Evolutionary conservation across 2,888 invertebrate genomes (phyloP), one percentile per base, ranked within the genome.

Genomic region (Thera britannica): DNA sequence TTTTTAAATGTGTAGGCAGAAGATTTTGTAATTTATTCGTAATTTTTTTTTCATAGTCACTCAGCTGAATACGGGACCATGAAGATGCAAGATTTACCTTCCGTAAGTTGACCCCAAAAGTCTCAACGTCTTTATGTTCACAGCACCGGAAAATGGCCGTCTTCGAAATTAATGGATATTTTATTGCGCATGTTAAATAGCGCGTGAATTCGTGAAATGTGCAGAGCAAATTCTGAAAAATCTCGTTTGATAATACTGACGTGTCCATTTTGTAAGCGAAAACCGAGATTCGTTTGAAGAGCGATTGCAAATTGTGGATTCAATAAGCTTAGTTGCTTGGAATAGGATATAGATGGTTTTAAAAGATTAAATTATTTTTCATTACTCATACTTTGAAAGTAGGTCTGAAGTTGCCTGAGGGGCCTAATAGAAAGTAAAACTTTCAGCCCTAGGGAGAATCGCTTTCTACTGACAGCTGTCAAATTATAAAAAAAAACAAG

Each of bases 151-250:
- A 92, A 92, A 93, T 92, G 86, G 87, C 87, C 87, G 88, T 90
- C 89, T 86, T 84, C 83, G 84, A 86, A 89, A 90, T 92, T 92
- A 93, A 93, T 93, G 92, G 92, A 90, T 89, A 89, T 91, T 90
- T 89, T 87, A 91, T 91, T 90, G 86, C 89, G 88, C 89, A 82
- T 83, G 91, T 88, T 90, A 90, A 92, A 93, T 93, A 90, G 89
- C 83, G 89, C 90, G 90, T 90, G 83, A 89, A 90, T 82, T 77
- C 78, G 85, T 86, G 83, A 83, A 88, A 80, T 82, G 80, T 64
- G 41, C 52, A 58, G 54, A 61, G 61, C 35, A 59, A 52, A 67
- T 82, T 80, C 75, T 68, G 61, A 79, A 79, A 78, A 81, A 74
- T 78, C 78, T 80, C 79, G 78, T 70, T 74, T 71, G 70, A 72